Evolutionary conservation across 2,888 invertebrate genomes (phyloP).

Genomic region (Diarsia brunnea): DNA sequence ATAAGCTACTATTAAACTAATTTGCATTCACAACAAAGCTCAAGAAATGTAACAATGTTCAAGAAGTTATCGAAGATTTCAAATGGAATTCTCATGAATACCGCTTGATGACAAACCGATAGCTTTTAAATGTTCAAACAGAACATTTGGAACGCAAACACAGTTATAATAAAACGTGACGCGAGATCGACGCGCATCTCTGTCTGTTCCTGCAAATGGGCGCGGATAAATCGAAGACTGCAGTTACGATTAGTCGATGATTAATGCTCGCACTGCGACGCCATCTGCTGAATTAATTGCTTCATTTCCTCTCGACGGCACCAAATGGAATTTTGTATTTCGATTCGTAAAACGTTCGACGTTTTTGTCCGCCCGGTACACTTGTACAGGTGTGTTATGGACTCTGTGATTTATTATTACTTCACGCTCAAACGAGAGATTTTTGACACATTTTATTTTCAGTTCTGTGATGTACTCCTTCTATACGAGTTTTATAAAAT

Average conservation of each 20-base stretch:
- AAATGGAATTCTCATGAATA: conserved; percentile 56
- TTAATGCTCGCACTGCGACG: conserved; percentile 89
- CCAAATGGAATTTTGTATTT: conserved; percentile 90
- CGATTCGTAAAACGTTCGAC: conserved; percentile 83
- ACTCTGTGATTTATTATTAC: conserved; percentile 82
- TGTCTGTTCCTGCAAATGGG: conserved; percentile 72
- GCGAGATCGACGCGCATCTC: conserved; percentile 67
- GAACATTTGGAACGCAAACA: conserved; percentile 65
- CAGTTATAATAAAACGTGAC: conserved; percentile 65
- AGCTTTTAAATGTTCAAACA: conserved; percentile 64
- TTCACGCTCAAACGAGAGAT: conserved; percentile 74
- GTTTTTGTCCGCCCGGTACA: conserved; percentile 83
- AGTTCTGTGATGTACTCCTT: conserved; percentile 27
- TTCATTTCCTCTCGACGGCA: conserved; percentile 90
- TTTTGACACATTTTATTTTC: conserved; percentile 71
- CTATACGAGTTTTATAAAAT: conserved; percentile 39
- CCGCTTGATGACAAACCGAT: conserved; percentile 64
- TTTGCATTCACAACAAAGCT: conserved; percentile 45
- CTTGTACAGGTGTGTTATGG: conserved; percentile 85
- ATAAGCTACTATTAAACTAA: conserved; percentile 51
- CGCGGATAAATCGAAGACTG: conserved; percentile 90
- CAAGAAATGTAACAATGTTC: conserved; percentile 30
- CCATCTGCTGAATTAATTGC: conserved; percentile 91
- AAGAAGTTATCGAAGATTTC: conserved; percentile 55
- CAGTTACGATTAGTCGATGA: conserved; percentile 91